These are phyloP conservation scores for Drosophila novamexicana DNA, from an alignment of 1,140 invertebrate species.

Conservation along the genomic window DNA sequence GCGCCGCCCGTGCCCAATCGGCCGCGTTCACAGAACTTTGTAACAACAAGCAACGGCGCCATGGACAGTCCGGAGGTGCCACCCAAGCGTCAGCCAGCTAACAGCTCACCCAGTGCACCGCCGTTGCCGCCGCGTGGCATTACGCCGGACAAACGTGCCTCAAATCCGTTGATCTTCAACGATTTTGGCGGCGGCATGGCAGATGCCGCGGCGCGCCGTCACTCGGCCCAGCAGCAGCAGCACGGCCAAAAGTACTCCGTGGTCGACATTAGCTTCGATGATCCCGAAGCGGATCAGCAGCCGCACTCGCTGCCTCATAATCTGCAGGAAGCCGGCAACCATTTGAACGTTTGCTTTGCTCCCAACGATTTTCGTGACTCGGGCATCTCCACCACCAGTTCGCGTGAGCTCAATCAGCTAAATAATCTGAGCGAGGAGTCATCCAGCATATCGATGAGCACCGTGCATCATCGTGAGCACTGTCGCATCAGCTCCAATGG, in stretches of 20 bases:
- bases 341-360: constrained; percentile 64
- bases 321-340: constrained; percentile 57
- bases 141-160: constrained; percentile 81
- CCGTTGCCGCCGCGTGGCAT: constrained; percentile 85
- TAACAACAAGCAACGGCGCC: constrained; percentile 38
- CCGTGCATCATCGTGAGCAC: constrained; percentile 76
- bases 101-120: constrained; percentile 78
- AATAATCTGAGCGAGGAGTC: constrained; percentile 80
- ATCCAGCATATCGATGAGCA: constrained; percentile 61
- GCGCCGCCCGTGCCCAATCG: constrained; percentile 79
- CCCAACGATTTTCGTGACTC: constrained; percentile 83
- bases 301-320: constrained; percentile 72
- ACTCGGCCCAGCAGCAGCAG: constrained; percentile 67
- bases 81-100: constrained; percentile 59
- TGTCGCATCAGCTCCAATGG: constrained; percentile 75
- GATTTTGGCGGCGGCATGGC: constrained; percentile 61
- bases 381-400: constrained; percentile 82
- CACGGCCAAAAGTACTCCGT: constrained; percentile 79
- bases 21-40: constrained; percentile 77
- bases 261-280: constrained; percentile 82
- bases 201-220: constrained; percentile 58
- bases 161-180: constrained; percentile 78
- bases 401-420: constrained; percentile 75
- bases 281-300: constrained; percentile 80
- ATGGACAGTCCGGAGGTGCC: constrained; percentile 81